Percentiles rank a stretch among this genome's conserved stretches.
Conservation (phyloP, 2,888 invertebrate genomes). For the Magallana nippona region DNA sequence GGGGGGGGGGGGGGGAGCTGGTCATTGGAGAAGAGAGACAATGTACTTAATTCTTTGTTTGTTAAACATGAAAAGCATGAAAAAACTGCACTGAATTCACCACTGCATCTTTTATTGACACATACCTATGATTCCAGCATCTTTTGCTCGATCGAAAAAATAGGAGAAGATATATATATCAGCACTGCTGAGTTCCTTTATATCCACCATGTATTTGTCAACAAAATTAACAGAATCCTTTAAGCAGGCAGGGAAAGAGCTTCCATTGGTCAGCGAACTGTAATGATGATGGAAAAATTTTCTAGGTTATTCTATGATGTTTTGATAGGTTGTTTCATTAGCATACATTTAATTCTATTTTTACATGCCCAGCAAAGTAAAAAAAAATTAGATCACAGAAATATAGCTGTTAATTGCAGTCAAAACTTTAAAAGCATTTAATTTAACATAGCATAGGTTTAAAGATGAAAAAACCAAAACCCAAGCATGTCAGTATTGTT, state of each 20-base stretch:
- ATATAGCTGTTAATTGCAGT: no score
- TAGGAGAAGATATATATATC: constrained; percentile 94
- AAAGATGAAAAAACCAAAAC: no score
- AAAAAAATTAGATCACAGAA: no score
- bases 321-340: no score
- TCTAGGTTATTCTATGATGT: no score
- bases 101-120: not conserved
- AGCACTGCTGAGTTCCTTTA: constrained; percentile 79
- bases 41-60: not conserved
- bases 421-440: no score
- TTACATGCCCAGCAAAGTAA: no score
- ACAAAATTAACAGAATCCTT: constrained; percentile 47
- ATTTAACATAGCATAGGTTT: no score
- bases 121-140: constrained; percentile 87
- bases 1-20: no score
- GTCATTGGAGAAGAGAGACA: no score
- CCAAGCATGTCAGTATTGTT: no score
- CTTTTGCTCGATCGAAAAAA: constrained; percentile 95
- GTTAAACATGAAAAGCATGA: not conserved
- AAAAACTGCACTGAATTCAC: not conserved
- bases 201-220: constrained; percentile 45
- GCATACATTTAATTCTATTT: no score
- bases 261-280: constrained; percentile 47
- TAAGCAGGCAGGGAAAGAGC: constrained; percentile 55
- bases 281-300: constrained; percentile 27